Evolutionary conservation across 2,797 vertebrate species (phyloP), one percentile per base, ranked within the genome.

Genomic region (Pyrrhura leucotis): DNA sequence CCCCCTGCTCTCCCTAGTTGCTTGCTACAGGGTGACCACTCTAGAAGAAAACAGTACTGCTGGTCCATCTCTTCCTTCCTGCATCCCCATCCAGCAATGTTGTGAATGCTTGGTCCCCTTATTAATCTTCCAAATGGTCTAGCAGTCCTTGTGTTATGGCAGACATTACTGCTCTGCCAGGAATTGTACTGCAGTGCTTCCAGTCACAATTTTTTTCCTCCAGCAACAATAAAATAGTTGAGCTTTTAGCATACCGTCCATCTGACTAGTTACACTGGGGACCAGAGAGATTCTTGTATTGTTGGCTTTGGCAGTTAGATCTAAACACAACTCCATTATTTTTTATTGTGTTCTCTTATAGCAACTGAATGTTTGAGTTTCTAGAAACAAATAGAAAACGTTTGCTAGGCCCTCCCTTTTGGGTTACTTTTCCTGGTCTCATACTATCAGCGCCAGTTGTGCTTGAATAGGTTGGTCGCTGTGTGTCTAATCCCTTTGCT

Each of bases 301-400:
- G 40, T 92, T 93, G 51, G 48, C 89, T 92, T 95, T 92, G 91
- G 88, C 91, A 81, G 26, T 35, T 63, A 25, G 47, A 33, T 45
- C 37, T 73, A 87, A 95, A 65, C 37, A 26, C 62, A 42, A 40
- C 66, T 76, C 68, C 50, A 13, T 88, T 78, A 8, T 56, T 26
- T 78, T 75, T 76, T 40, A 47, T 51, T 80, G 48, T 68, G 31
- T 90, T 94, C 72, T 89, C 58, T 65, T 92, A 45, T 0, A 85
- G 90, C 76, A 72, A 23, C 29, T 44, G 61, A 83, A 75, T 79
- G 67, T 65, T 75, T 69, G 76, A 84, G 39, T 10, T 79, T 95
- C 87, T 58, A 76, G 77, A 83, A 93, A 69, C 71, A 89, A 85
- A 68, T 14, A 85, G 81, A 35, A 83, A 29, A 39, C 74, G 67